A percentile compares a stretch with the other conserved stretches of the same genome.
Conservation (phyloP, 2,797 vertebrate species). For the Gambelia wislizenii region DNA sequence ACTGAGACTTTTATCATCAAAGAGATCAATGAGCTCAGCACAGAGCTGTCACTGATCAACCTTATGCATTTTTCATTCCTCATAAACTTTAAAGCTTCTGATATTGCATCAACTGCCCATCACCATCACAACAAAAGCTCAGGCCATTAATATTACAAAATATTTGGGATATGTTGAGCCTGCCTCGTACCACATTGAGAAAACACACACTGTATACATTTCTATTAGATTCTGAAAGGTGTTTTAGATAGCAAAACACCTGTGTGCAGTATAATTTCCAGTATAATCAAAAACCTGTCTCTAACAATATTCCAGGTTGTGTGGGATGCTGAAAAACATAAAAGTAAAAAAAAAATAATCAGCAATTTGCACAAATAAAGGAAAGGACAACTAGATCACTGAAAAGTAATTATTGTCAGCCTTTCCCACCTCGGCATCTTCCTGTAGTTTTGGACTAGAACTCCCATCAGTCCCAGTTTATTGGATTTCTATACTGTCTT, state of each 20-base stretch:
- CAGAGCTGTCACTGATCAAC: conserved; percentile 69
- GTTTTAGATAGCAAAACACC: not conserved
- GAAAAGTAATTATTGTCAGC: not conserved
- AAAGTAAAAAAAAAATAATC: not conserved
- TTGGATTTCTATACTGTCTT: not conserved
- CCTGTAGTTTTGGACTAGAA: not conserved
- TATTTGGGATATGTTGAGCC: conserved; percentile 33
- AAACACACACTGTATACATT: not conserved
- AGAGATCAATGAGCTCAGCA: conserved; percentile 9
- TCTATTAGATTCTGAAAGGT: not conserved
- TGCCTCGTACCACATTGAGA: conserved; percentile 16
- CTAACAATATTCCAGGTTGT: not conserved
- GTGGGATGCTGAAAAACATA: not conserved
- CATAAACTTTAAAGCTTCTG: conserved; percentile 70
- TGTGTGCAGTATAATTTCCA: not conserved
- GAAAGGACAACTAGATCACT: not conserved
- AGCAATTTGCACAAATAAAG: not conserved
- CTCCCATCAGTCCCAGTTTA: not conserved
- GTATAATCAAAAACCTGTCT: not conserved
- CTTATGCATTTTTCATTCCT: conserved; percentile 80
- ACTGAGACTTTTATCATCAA: not conserved
- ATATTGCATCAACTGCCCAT: conserved; percentile 64
- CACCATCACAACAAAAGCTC: conserved; percentile 73
- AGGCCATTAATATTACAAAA: conserved; percentile 78
- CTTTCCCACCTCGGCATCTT: not conserved